Base-by-base conservation (phyloP, 2,113 vertebrate genomes). In the Chamaetylas fuelleborni region DNA sequence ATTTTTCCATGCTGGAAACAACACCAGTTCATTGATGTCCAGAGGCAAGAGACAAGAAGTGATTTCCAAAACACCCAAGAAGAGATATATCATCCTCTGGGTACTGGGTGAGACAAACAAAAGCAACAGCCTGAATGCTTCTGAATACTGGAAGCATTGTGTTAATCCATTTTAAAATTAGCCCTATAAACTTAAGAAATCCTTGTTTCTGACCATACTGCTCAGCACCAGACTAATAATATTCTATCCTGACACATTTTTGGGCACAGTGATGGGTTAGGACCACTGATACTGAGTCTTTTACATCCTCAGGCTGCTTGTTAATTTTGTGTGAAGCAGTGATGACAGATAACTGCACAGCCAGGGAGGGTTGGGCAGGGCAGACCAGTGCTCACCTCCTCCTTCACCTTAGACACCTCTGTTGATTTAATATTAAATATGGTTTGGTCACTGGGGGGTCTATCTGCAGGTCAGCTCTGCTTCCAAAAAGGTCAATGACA, bases 211-310 rank as follows among this genome's bases (percentile, higher is more conserved):
- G 29, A 65, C n/a, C 3, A 4, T 17, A 24, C 11, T 74, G 15
- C 33, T 85, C 23, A 86, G 31, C 31, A 82, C 22, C 9, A 74
- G 13, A 17, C 17, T 50, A 29, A 64, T 66, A 36, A n/a, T 79
- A 74, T 24, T 6, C 51, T 60, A 53, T 18, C 54, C 31, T 62
- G 33, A 33, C 17, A 34, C 2, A 9, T 69, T 73, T 26, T 31
- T 86, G 19, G 40, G 26, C 23, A 45, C 24, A 40, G 38, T 19
- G 2, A 1, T 17, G 11, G 5, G 3, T 48, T 80, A 76, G 48
- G 4, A 25, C 50, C 38, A 62, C 34, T 0, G 0, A 19, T 28
- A 56, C 9, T 28, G 40, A 43, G 33, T 79, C 26, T 74, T 54
- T 38, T 61, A 20, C 42, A 33, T 74, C 28, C 48, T 71, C 26